A percentile compares a stretch with the other conserved stretches of the same genome.
Conservation (phyloP, 2,888 invertebrate genomes). For the Drosophila algonquin region DNA sequence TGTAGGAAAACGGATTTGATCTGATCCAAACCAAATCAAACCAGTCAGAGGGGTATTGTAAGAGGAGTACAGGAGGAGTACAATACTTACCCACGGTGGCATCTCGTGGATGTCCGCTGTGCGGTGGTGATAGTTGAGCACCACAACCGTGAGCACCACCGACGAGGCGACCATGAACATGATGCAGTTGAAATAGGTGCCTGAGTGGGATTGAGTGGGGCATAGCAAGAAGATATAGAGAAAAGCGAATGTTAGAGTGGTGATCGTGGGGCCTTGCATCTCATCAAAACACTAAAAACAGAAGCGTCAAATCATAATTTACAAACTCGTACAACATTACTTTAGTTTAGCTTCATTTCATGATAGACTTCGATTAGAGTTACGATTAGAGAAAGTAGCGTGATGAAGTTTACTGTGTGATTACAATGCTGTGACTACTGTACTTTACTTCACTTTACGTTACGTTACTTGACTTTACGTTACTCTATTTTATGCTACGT, state of each 20-base stretch:
- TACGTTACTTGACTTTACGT: conserved; percentile 8
- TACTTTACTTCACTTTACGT: conserved; percentile 7
- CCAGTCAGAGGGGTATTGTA: neutral
- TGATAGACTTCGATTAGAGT: conserved; percentile 44
- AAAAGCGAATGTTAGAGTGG: conserved; percentile 52
- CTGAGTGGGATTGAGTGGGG: conserved; percentile 85
- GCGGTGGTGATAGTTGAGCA: conserved; percentile 98
- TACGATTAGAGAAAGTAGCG: conserved; percentile 48
- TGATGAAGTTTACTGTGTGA: conserved; percentile 60
- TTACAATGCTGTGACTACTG: conserved; percentile 51
- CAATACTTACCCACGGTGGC: conserved; percentile 95
- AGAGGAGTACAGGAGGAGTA: neutral
- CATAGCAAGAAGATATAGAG: conserved; percentile 45
- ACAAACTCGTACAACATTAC: conserved; percentile 63
- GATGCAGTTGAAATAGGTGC: conserved; percentile 99
- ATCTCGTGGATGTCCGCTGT: conserved; percentile 98
- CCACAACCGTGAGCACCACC: conserved; percentile 97
- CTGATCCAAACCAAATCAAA: conserved; percentile 84
- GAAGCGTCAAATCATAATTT: conserved; percentile 67
- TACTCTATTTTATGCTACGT: conserved; percentile 26
- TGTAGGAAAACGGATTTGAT: conserved; percentile 97
- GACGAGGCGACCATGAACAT: conserved; percentile 99
- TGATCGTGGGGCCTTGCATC: conserved; percentile 18
- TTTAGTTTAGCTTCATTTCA: conserved; percentile 58
- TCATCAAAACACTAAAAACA: conserved; percentile 69